Evolutionary conservation across 2,888 invertebrate genomes (phyloP), one percentile per base, ranked within the genome.

Genomic region (Pedicia rivosa): DNA sequence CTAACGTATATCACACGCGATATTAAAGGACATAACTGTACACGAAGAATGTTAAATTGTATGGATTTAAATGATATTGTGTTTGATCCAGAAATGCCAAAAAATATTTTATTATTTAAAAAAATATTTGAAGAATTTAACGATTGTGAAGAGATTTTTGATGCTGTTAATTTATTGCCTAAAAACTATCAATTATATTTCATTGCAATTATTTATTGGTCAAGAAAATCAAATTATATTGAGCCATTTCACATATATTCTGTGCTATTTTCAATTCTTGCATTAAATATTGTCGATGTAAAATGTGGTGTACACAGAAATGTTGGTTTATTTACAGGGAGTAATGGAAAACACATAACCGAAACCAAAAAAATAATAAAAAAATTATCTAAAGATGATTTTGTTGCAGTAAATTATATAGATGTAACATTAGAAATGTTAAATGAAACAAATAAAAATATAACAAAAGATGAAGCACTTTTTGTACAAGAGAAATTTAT

Each of bases 1-100:
- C 52, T 54, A 15, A 54, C 54, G 1, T 62, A 62, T 38, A 42
- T 61, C 4, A 56, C 57, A 1, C 48, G 61, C 9, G 49, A 54
- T 1, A 42, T 52, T 13, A 48, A 55, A 1, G 48, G 55, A 1
- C 56, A 57, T 2, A 56, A 60, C 37, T 53, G 61, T 9, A 48
- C 50, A 8, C 56, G 57, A 12, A 40, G 50, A 37, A 48, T 48
- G 10, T 46, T 49, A 8, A 31, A 40, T 5, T 15, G 35, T 9
- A 33, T 40, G 5, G 22, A 15, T 14, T 9, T 27, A 5, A 16
- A 7, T 10, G 33, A 19, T 7, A 22, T 12, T 9, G 15, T 14
- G 10, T 41, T 40, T 17, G 44, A 50, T 19, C 54, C 57, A 5
- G 19, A 38, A 3, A 17, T 43, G 2, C 52, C 52, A 1, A 50